These are phyloP conservation scores for Sthenelais limicola DNA, from an alignment of 2,888 invertebrate species.

Conservation along the genomic window DNA sequence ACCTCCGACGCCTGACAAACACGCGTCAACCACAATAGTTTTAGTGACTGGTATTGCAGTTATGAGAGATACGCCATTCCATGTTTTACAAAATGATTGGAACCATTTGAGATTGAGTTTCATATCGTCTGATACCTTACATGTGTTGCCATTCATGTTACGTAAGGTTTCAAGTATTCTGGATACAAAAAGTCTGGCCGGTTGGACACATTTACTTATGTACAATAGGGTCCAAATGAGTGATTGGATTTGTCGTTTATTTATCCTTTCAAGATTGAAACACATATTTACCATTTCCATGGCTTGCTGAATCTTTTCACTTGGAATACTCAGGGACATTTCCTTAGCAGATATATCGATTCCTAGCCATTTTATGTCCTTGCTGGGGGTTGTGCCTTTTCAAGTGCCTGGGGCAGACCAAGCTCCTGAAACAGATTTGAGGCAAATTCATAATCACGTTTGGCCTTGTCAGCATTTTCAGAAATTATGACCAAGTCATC, in stretches of 20 bases:
- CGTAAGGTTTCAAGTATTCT: background rate
- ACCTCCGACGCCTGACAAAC: background rate
- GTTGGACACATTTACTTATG: background rate
- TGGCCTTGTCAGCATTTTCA: background rate
- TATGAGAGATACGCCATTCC: background rate
- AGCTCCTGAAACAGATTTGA: background rate
- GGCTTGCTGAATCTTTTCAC: background rate
- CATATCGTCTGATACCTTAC: background rate
- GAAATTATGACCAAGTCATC: background rate
- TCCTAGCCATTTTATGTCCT: background rate
- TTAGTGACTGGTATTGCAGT: background rate
- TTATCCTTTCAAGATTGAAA: background rate
- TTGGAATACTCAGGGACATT: background rate
- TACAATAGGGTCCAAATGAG: background rate
- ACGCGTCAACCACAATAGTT: background rate
- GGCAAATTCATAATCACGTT: background rate
- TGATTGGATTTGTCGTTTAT: background rate
- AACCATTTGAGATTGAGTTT: background rate
- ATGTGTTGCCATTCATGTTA: background rate
- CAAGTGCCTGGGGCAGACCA: background rate
- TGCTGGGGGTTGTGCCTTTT: background rate
- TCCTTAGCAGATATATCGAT: background rate
- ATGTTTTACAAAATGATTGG: background rate
- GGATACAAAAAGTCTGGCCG: background rate
- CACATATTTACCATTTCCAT: background rate